A percentile compares a stretch with the other conserved stretches of the same genome.
These are phyloP conservation scores for Lophochroa leadbeateri DNA, from an alignment of 2,113 vertebrate genomes.

Conservation along the genomic window DNA sequence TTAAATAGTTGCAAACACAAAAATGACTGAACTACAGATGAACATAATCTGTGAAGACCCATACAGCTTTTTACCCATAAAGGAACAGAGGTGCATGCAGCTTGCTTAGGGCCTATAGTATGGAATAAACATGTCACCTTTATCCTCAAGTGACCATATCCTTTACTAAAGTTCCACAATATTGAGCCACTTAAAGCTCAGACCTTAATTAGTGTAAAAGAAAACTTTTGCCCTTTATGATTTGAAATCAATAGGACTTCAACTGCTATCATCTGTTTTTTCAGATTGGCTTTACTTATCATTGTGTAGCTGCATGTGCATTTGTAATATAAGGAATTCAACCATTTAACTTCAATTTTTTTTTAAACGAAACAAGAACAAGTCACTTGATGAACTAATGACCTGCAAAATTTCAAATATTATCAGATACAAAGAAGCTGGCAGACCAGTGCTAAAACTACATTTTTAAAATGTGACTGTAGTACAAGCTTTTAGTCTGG, in stretches of 20 bases:
- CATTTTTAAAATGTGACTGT: background rate
- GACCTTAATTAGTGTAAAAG: conserved; percentile 28
- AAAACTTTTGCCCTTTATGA: background rate
- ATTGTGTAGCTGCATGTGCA: background rate
- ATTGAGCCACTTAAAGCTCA: background rate
- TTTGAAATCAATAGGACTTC: conserved; percentile 21
- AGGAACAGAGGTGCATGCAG: background rate
- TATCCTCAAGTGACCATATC: background rate
- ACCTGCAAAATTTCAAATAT: background rate
- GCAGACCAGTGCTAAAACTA: background rate
- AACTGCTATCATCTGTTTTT: conserved; percentile 7
- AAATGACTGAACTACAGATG: background rate
- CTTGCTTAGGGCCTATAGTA: background rate
- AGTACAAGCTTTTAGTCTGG: background rate
- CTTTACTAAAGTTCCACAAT: background rate
- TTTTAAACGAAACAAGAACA: background rate
- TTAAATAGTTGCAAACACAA: background rate
- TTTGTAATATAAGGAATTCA: conserved; percentile 33
- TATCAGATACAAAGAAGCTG: background rate
- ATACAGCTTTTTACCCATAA: background rate
- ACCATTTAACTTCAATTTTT: background rate
- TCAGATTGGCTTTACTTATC: background rate
- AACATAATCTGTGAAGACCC: background rate
- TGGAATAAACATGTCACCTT: background rate
- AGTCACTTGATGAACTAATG: background rate